A percentile compares a stretch with the other conserved stretches of the same genome.
phyloP scores from a whole-genome alignment of 2,113 vertebrate species.

The Tetrax tetrax region DNA sequence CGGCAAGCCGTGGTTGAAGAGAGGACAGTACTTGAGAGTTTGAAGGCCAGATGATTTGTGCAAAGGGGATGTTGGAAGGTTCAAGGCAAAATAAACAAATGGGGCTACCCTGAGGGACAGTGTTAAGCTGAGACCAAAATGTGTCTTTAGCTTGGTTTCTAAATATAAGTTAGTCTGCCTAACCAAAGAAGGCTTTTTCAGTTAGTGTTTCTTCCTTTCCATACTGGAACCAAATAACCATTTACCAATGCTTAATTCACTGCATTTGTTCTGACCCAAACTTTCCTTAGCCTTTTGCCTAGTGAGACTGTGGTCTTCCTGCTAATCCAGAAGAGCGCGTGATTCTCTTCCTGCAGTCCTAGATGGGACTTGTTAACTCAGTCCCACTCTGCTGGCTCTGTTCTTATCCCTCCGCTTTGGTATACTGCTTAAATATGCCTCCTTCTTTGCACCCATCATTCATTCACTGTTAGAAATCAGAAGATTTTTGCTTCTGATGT shows the following conservation, averaged over 20 bases:
- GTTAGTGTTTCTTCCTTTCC: neutral
- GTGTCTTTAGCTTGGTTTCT: slow-evolving; percentile 16
- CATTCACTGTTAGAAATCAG: neutral
- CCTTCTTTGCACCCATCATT: neutral
- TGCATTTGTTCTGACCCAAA: neutral
- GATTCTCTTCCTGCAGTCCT: neutral
- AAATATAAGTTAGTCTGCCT: neutral
- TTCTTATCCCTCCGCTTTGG: neutral
- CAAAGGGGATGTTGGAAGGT: slow-evolving; percentile 22
- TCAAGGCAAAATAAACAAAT: slow-evolving; percentile 36
- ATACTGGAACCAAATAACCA: neutral
- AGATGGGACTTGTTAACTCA: neutral
- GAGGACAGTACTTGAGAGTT: neutral
- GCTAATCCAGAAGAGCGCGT: neutral
- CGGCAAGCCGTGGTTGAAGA: neutral
- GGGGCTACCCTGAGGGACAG: slow-evolving; percentile 7
- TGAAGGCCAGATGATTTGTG: slow-evolving; percentile 33
- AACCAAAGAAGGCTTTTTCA: slow-evolving; percentile 24
- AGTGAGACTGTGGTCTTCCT: neutral
- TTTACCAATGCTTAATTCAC: slow-evolving; percentile 3
- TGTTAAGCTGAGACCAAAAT: neutral
- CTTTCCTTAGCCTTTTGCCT: neutral
- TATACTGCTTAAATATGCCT: neutral
- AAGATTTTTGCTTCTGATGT: neutral
- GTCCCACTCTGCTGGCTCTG: neutral